phyloP scores from a whole-genome alignment of 2,113 vertebrate genomes.

The Solea solea region DNA sequence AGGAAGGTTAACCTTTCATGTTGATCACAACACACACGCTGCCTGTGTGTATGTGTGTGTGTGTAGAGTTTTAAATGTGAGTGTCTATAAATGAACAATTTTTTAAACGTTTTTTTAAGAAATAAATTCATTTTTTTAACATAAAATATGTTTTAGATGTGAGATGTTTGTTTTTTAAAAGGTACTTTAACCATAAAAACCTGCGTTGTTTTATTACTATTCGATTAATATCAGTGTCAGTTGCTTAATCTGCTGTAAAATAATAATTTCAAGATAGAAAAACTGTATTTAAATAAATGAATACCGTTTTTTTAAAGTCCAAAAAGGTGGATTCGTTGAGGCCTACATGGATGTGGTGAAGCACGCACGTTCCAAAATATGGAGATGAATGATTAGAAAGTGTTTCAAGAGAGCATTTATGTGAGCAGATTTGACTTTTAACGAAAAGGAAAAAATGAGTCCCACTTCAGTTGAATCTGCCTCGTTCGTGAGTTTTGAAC shows the following conservation, averaged over 20 bases:
- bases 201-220: background rate
- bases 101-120: background rate
- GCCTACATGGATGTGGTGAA: background rate
- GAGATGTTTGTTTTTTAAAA: background rate
- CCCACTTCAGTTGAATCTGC: background rate
- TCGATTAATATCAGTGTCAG: background rate
- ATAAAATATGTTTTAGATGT: background rate
- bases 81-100: background rate
- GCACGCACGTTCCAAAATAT: background rate
- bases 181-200: background rate
- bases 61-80: conserved; percentile 3
- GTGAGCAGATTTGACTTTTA: background rate
- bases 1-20: conserved; percentile 53
- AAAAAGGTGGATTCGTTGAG: background rate
- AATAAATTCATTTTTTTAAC: background rate
- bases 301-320: too few relatives aligned
- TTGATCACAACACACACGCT: conserved; percentile 31
- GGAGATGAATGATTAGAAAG: background rate
- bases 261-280: too few relatives aligned
- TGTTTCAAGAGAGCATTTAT: background rate
- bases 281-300: too few relatives aligned
- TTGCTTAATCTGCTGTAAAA: background rate
- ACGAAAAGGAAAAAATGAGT: background rate
- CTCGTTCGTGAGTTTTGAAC: background rate
- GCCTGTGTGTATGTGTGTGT: conserved; percentile 10